Base-by-base conservation (phyloP, 2,113 vertebrate genomes). In the Otocyon megalotis region DNA sequence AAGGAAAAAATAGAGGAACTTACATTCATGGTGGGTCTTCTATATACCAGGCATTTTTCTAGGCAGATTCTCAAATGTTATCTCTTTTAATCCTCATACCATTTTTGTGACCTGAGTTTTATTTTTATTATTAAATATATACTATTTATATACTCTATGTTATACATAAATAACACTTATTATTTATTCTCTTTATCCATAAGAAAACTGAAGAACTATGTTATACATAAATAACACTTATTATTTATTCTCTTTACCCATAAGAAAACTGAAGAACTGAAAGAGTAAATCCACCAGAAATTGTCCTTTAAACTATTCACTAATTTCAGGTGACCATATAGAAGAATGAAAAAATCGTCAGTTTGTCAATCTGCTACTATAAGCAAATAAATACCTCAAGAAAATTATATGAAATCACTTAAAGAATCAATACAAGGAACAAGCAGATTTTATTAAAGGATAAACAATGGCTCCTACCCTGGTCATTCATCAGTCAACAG, bases 361-460 rank as follows among this genome's bases (percentile, higher is more conserved):
- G 6, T 63, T 77, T 77, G 28, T 86, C 83, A 90, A 81, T 43
- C 43, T 95, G 37, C n/a, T 93, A 32, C 72, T 77, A 50, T 16
- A 71, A 69, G 48, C 35, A 94, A 92, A 54, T n/a, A 90, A 81
- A 82, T 93, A 37, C 7, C 72, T 92, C 43, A 87, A 86, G 43
- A 67, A 81, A 82, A 69, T 56, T 32, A 88, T 30, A 10, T 37
- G 58, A 83, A 94, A 62, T 30, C 32, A 32, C 50, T 30, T 54
- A 71, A 37, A 79, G 60, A 84, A 71, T 77, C 32, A 69, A 24
- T 54, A 69, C 63, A 93, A 19, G 90, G 19, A 96, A n/a, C 12
- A 54, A 30, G 37, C 3, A 50, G n/a, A 67, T 89, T 90, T 90
- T 65, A 32, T 17, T 48, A 88, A 92, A 56, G 32, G 14, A 79